Percentiles rank a stretch among this genome's conserved stretches.
phyloP scores from a whole-genome alignment of 2,113 vertebrate species.

The Pygathrix nemaeus region DNA sequence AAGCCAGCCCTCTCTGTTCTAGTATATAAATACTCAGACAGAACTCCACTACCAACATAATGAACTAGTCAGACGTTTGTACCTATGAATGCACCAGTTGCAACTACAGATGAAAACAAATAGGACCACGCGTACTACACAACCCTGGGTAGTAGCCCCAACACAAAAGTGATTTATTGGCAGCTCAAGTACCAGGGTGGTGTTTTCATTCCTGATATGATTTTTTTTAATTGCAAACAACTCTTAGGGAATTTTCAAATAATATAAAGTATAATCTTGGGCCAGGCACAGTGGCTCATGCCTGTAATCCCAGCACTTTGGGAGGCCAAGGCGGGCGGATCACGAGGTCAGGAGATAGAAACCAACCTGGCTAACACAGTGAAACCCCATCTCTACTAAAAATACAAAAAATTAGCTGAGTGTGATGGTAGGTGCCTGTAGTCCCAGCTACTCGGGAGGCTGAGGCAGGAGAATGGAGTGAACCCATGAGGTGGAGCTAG shows the following conservation, averaged over 20 bases:
- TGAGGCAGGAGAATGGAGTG: too few relatives aligned
- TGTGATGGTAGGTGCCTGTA: too few relatives aligned
- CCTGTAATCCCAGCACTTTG: too few relatives aligned
- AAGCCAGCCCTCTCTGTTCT: not conserved
- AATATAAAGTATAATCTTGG: not conserved
- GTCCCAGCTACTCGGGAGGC: too few relatives aligned
- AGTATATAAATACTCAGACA: not conserved
- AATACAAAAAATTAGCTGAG: too few relatives aligned
- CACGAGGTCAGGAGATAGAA: too few relatives aligned
- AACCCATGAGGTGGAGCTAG: too few relatives aligned
- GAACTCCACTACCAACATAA: not conserved
- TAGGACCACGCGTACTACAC: rapidly evolving
- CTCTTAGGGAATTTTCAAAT: not conserved
- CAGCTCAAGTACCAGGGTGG: not conserved
- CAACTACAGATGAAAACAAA: not conserved
- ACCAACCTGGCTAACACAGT: too few relatives aligned
- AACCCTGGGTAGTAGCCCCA: rapidly evolving
- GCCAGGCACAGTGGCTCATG: too few relatives aligned
- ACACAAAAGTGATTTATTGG: not conserved
- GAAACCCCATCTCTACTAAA: too few relatives aligned
- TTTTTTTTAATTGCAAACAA: not conserved
- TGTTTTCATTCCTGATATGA: not conserved
- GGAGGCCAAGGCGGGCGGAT: too few relatives aligned
- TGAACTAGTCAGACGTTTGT: rapidly evolving
- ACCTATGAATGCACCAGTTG: not conserved